These are phyloP conservation scores for Petrocephalus sullivani DNA, from an alignment of 2,797 vertebrate species.

Conservation along the genomic window DNA sequence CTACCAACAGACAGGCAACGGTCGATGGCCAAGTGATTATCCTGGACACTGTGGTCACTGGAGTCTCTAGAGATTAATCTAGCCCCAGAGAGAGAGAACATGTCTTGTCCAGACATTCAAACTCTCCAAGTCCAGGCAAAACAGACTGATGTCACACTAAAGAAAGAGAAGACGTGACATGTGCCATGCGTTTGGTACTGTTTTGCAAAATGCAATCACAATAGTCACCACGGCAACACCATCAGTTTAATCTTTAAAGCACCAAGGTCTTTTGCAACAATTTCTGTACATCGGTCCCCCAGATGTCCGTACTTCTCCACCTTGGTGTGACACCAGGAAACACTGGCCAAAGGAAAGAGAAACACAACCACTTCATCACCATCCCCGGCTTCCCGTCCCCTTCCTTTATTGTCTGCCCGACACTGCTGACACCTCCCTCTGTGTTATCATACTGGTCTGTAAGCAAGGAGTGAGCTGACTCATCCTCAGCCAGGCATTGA, in stretches of 20 bases:
- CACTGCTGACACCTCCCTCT: neutral
- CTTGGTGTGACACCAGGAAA: slow-evolving; percentile 1
- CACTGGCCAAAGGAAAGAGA: neutral
- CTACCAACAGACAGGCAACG: neutral
- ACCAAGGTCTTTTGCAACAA: neutral
- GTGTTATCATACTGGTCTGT: neutral
- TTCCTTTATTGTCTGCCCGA: neutral
- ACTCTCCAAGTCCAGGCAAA: neutral
- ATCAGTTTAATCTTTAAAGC: neutral
- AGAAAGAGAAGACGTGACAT: neutral
- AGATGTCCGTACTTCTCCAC: neutral
- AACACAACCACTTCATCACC: neutral
- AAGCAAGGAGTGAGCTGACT: neutral
- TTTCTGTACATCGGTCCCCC: neutral
- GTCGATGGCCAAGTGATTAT: neutral
- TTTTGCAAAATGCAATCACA: neutral
- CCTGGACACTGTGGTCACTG: neutral
- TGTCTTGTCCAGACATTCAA: neutral
- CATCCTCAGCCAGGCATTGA: neutral
- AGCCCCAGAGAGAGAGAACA: neutral
- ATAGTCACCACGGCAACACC: neutral
- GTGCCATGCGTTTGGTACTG: neutral
- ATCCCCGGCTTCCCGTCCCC: neutral
- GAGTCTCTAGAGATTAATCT: neutral
- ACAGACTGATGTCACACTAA: neutral